These are phyloP conservation scores for Drosophila borborema DNA, from an alignment of 2,888 invertebrate genomes.

Conservation along the genomic window DNA sequence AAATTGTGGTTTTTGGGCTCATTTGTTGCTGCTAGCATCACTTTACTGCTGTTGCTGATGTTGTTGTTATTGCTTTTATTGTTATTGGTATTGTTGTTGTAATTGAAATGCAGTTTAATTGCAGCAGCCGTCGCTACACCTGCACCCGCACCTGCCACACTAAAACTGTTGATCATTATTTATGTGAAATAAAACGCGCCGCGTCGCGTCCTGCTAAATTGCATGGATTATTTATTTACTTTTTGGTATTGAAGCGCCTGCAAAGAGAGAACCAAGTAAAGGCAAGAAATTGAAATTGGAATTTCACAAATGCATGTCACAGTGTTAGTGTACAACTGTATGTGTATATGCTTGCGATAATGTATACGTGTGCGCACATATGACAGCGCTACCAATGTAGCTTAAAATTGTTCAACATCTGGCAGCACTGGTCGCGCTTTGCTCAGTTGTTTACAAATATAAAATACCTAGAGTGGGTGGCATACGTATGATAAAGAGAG, in stretches of 20 bases:
- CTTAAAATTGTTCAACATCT: constrained; percentile 41
- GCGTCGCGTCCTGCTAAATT: constrained; percentile 25
- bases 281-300: constrained; percentile 35
- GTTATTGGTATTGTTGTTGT: constrained; percentile 30
- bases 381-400: constrained; percentile 57
- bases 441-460: constrained; percentile 70
- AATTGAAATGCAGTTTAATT: constrained; percentile 63
- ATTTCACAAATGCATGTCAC: constrained; percentile 67
- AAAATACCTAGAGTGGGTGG: constrained; percentile 51
- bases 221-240: constrained; percentile 27
- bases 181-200: constrained; percentile 10
- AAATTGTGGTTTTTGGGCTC: constrained; percentile 60
- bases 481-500: constrained; percentile 15
- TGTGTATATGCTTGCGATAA: constrained; percentile 5
- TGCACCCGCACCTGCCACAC: constrained; percentile 41
- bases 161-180: constrained; percentile 65
- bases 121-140: constrained; percentile 44
- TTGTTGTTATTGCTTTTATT: constrained; percentile 34
- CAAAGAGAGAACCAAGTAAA: constrained; percentile 27
- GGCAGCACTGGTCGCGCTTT: constrained; percentile 55
- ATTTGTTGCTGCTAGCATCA: constrained; percentile 30
- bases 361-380: constrained; percentile 34
- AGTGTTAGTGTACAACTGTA: constrained; percentile 7
- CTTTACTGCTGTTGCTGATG: constrained; percentile 45
- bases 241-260: constrained; percentile 37